Conservation (phyloP, 1,140 invertebrate genomes). For the Ips typographus region DNA sequence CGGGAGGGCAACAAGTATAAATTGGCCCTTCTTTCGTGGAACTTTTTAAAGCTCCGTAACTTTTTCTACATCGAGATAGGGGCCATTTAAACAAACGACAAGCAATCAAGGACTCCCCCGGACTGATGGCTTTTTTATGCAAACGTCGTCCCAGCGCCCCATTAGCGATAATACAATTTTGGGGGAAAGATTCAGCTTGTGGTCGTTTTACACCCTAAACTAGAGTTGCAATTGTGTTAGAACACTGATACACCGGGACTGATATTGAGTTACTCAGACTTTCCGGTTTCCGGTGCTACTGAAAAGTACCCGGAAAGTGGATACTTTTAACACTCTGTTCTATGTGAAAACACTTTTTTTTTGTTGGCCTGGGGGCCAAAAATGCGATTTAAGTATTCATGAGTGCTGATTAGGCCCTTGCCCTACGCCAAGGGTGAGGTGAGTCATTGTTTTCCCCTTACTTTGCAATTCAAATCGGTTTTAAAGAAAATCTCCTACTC, state of each 20-base stretch:
- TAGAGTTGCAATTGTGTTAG: too few relatives aligned
- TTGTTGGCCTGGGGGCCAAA: background rate
- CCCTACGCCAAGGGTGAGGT: background rate
- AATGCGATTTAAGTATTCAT: constrained; percentile 7
- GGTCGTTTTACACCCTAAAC: too few relatives aligned
- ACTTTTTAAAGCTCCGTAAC: too few relatives aligned
- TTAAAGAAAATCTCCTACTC: background rate
- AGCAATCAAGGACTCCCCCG: constrained; percentile 15
- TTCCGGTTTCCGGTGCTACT: too few relatives aligned
- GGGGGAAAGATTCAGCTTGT: background rate
- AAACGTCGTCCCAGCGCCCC: constrained; percentile 13
- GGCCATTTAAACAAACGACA: constrained; percentile 26
- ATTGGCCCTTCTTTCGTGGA: background rate
- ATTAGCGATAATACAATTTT: constrained; percentile 29
- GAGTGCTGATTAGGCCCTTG: constrained; percentile 5
- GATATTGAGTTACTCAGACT: too few relatives aligned
- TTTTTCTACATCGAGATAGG: too few relatives aligned
- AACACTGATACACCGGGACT: too few relatives aligned
- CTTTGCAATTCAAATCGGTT: constrained; percentile 20
- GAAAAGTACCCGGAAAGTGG: too few relatives aligned
- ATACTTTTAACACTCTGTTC: too few relatives aligned
- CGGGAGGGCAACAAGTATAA: background rate
- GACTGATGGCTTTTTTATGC: constrained; percentile 23
- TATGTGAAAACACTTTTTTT: too few relatives aligned
- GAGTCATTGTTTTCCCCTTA: constrained; percentile 4